Base-by-base conservation (phyloP, 2,797 vertebrate species). In the Gymnodraco acuticeps region DNA sequence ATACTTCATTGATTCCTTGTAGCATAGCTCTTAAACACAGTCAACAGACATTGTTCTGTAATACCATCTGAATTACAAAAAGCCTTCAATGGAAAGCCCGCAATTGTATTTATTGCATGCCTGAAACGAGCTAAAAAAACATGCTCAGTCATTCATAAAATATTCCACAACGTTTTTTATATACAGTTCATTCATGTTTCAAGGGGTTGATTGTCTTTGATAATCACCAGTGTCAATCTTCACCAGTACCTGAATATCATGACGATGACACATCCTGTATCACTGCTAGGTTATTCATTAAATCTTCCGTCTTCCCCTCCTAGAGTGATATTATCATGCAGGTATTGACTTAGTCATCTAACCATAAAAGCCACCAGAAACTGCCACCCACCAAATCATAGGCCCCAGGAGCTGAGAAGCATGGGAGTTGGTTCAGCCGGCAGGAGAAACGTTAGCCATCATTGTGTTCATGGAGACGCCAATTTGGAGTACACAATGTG, bases 401-500 rank as follows among this genome's bases (percentile, higher is more conserved):
- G 55, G 43, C 59, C 75, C 43, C 78, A 75, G 61, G 48, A 82
- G 77, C 75, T 27, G 42, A 70, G 61, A 60, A 16, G 52, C 46
- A 65, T 56, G 54, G 52, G 74, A 73, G 83, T 53, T 27, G 47
- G 47, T 51, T 55, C 27, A 16, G 52, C 52, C 46, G 48, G 73
- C 64, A 54, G n/a, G 45, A n/a, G 73, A 75, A 84, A 77, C 51
- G 52, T 70, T 78, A 87, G 75, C 78, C 71, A 41, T 82, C 78
- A 86, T 89, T 91, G 88, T 94, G 86, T 78, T 76, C 83, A 58
- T 46, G 63, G 89, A 87, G 88, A 90, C 67, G 31, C 16, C 59
- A 20, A 77, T 84, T 85, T 64, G 70, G 80, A 76, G 82, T 78
- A 87, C 89, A 93, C 90, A 91, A 92, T 93, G 87, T 70, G 74